A percentile compares a stretch with the other conserved stretches of the same genome.
phyloP scores from a whole-genome alignment of 2,888 invertebrate species.

The Mythimna albipuncta region DNA sequence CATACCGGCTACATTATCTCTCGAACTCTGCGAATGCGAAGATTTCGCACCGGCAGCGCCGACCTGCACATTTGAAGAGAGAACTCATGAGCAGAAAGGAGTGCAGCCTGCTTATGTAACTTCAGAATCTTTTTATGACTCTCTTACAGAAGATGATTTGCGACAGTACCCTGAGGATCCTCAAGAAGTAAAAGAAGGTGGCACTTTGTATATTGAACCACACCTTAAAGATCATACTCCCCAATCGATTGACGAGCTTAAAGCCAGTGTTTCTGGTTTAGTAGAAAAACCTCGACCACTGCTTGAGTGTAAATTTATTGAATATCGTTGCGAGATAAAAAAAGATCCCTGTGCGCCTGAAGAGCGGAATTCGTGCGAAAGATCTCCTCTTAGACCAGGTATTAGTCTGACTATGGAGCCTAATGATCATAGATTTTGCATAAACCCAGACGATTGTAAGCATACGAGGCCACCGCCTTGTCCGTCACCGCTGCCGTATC shows the following conservation, averaged over 20 bases:
- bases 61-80: background rate
- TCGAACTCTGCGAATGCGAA: conserved; percentile 4
- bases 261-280: conserved; percentile 32
- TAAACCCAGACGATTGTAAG: conserved; percentile 30
- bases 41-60: background rate
- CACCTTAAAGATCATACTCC: conserved; percentile 23
- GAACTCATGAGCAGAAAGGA: background rate
- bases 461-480: conserved; percentile 10
- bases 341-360: background rate
- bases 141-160: background rate
- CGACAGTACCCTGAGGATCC: no score
- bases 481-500: background rate
- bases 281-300: background rate
- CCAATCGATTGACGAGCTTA: conserved; percentile 31
- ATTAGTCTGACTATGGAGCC: conserved; percentile 41
- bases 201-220: conserved; percentile 15
- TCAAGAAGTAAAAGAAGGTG: background rate
- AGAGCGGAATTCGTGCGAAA: background rate
- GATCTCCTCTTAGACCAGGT: conserved; percentile 11
- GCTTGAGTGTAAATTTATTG: conserved; percentile 19
- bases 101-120: background rate
- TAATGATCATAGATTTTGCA: conserved; percentile 44
- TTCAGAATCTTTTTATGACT: background rate
- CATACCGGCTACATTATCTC: background rate
- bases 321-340: background rate